phyloP scores from a whole-genome alignment of 2,888 invertebrate genomes.

The Melolontha melolontha region DNA sequence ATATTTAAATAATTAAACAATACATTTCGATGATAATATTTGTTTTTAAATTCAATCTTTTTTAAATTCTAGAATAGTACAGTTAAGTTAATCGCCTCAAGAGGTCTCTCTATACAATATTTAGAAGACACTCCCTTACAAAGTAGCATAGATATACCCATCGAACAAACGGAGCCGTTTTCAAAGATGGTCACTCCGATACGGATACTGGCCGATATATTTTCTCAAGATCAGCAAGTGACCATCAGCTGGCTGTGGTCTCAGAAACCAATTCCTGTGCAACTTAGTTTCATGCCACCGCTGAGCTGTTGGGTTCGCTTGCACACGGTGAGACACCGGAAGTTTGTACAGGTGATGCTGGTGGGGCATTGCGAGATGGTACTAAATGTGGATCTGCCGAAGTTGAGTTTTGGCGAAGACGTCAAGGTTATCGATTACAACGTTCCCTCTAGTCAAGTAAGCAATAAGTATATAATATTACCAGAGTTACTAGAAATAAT shows the following conservation, averaged over 20 bases:
- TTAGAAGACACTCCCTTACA: conserved; percentile 62
- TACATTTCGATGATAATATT: too few species aligned
- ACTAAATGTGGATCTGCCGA: conserved; percentile 55
- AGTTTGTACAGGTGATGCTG: conserved; percentile 85
- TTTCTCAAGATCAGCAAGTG: conserved; percentile 71
- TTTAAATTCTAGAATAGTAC: conserved; percentile 67
- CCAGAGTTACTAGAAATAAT: not conserved
- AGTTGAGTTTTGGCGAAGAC: conserved; percentile 54
- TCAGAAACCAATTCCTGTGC: conserved; percentile 77
- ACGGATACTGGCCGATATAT: conserved; percentile 79
- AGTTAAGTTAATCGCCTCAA: conserved; percentile 75
- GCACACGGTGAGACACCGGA: conserved; percentile 85
- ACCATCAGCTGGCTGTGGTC: conserved; percentile 83
- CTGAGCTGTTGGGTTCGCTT: conserved; percentile 84
- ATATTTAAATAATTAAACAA: too few species aligned
- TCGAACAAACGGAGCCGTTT: conserved; percentile 58
- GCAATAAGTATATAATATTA: conserved; percentile 37
- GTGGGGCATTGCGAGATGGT: conserved; percentile 68
- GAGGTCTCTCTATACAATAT: conserved; percentile 74
- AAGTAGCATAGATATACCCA: conserved; percentile 66
- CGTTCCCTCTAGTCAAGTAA: conserved; percentile 61
- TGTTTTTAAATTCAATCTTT: too few species aligned
- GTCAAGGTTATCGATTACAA: conserved; percentile 56
- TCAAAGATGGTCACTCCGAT: conserved; percentile 63
- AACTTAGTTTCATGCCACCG: conserved; percentile 85